Conservation (phyloP, 2,888 invertebrate genomes). For the Napeogenes sylphis region DNA sequence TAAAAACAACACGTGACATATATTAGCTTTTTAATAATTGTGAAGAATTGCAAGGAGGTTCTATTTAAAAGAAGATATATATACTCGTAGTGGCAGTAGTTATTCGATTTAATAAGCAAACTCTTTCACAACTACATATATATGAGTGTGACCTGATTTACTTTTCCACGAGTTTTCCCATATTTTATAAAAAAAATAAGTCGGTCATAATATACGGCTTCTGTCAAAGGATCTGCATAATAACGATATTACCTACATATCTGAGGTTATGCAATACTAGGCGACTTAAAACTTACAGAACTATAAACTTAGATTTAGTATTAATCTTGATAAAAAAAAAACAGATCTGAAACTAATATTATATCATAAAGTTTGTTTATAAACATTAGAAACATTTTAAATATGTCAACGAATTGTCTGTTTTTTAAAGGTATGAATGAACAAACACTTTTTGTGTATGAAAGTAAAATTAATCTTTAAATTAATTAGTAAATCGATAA, state of each 20-base stretch:
- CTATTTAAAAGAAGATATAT: neutral
- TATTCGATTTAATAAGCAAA: neutral
- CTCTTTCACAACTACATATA: neutral
- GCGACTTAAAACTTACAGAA: neutral
- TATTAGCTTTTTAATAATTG: neutral
- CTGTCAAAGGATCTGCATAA: slow-evolving; percentile 16
- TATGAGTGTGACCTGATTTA: slow-evolving; percentile 18
- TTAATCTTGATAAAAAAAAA: no score
- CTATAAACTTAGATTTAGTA: no score
- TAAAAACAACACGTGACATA: slow-evolving; percentile 3
- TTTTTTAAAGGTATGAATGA: no score
- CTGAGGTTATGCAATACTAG: neutral
- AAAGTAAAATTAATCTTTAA: no score
- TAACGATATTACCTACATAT: slow-evolving; percentile 15
- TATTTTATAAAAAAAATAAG: slow-evolving; percentile 7
- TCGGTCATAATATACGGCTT: slow-evolving; percentile 18
- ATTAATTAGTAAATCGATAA: no score
- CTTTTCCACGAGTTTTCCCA: slow-evolving; percentile 7
- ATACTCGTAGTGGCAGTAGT: neutral
- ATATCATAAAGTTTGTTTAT: no score
- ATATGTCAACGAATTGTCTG: no score
- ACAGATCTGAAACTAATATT: no score
- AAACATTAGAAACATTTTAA: no score
- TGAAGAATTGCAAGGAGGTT: neutral
- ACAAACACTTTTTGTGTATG: no score